These are phyloP conservation scores for Pteronotus mesoamericanus DNA, from an alignment of 2,797 vertebrate genomes.

Conservation along the genomic window DNA sequence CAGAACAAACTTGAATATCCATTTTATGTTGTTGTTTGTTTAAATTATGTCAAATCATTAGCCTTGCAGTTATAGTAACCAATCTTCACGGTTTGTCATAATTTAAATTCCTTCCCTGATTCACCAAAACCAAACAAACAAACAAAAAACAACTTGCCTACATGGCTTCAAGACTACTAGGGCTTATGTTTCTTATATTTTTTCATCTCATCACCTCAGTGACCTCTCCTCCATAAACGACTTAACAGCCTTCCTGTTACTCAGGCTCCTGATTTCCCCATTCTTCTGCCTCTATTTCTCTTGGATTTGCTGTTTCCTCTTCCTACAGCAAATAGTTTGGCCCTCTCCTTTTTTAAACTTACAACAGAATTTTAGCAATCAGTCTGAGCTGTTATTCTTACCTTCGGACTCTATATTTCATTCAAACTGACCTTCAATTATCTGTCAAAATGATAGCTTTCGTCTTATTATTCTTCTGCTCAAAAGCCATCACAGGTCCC, in stretches of 20 bases:
- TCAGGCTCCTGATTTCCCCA: neutral
- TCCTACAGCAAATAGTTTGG: neutral
- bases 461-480: neutral
- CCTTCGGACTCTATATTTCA: neutral
- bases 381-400: neutral
- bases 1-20: neutral
- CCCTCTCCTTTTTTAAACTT: neutral
- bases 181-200: neutral
- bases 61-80: neutral
- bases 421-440: neutral
- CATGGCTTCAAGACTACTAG: neutral
- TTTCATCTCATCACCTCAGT: neutral
- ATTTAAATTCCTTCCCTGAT: neutral
- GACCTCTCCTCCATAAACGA: neutral
- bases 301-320: neutral
- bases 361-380: neutral
- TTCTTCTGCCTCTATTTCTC: neutral
- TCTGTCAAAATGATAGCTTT: neutral
- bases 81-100: neutral
- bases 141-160: neutral
- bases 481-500: neutral
- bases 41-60: neutral
- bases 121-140: neutral
- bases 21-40: neutral
- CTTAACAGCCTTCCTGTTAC: neutral